phyloP scores from a whole-genome alignment of 2,113 vertebrate genomes.

The Cranoglanis bouderius region DNA sequence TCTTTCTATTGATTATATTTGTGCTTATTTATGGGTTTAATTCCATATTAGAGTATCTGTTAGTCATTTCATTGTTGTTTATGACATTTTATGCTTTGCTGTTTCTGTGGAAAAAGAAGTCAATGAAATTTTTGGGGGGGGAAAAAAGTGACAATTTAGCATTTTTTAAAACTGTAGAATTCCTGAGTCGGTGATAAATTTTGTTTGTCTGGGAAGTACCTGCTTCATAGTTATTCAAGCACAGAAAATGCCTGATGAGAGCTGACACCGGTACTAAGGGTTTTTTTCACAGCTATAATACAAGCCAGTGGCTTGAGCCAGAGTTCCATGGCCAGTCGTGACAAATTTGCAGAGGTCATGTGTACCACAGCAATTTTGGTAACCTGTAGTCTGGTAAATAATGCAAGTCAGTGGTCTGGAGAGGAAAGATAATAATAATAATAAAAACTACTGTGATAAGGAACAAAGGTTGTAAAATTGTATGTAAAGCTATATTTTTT shows the following conservation, averaged over 20 bases:
- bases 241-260: not conserved
- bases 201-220: not conserved
- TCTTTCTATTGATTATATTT: not conserved
- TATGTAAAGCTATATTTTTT: not conserved
- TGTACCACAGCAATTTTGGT: not conserved
- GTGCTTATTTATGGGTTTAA: not conserved
- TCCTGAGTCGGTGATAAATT: not conserved
- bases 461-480: not conserved
- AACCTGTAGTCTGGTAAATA: not conserved
- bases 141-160: not conserved
- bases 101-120: not conserved
- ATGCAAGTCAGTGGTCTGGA: not conserved
- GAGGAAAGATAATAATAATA: not conserved
- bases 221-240: not conserved
- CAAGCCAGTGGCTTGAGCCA: not conserved
- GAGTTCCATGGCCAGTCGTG: not conserved
- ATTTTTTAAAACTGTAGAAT: not conserved
- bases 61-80: not conserved
- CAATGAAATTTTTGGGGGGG: not conserved
- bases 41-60: not conserved
- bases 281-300: not conserved
- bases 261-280: not conserved
- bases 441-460: not conserved
- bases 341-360: not conserved
- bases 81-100: not conserved